Conservation (phyloP, 1,140 invertebrate genomes). For the Anadara kagoshimensis region DNA sequence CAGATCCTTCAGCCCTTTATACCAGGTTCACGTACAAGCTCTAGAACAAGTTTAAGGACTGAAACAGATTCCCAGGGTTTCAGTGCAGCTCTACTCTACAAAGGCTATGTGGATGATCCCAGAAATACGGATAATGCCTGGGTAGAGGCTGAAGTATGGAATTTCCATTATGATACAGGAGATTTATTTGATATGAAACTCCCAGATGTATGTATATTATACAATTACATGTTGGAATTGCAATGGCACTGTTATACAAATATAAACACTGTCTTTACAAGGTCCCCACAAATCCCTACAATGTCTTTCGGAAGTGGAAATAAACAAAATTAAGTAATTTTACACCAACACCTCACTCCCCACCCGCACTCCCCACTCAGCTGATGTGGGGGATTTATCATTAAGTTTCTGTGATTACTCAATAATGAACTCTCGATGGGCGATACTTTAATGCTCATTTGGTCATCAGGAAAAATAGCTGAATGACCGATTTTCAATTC, state of each 20-base stretch:
- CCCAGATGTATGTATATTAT: slow-evolving; percentile 44
- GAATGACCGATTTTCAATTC: too few relatives aligned
- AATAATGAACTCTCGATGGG: neutral
- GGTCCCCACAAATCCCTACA: too few relatives aligned
- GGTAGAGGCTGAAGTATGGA: slow-evolving; percentile 95
- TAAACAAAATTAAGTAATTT: too few relatives aligned
- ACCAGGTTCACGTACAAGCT: slow-evolving; percentile 5
- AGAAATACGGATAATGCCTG: slow-evolving; percentile 96
- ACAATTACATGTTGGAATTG: neutral
- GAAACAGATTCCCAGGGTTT: slow-evolving; percentile 53
- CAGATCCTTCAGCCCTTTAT: slow-evolving; percentile 1
- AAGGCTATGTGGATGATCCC: slow-evolving; percentile 96
- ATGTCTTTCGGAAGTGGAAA: too few relatives aligned
- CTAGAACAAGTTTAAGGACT: slow-evolving; percentile 40
- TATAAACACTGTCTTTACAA: too few relatives aligned
- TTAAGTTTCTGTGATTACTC: neutral
- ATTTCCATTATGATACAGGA: slow-evolving; percentile 91
- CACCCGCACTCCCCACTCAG: too few relatives aligned
- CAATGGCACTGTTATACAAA: too few relatives aligned
- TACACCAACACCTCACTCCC: too few relatives aligned
- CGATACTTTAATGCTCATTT: too few relatives aligned
- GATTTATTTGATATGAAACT: slow-evolving; percentile 65
- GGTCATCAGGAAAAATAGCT: too few relatives aligned
- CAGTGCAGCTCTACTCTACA: slow-evolving; percentile 78
- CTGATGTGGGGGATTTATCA: too few relatives aligned